phyloP scores from a whole-genome alignment of 2,797 vertebrate species.

The Cebuella pygmaea region DNA sequence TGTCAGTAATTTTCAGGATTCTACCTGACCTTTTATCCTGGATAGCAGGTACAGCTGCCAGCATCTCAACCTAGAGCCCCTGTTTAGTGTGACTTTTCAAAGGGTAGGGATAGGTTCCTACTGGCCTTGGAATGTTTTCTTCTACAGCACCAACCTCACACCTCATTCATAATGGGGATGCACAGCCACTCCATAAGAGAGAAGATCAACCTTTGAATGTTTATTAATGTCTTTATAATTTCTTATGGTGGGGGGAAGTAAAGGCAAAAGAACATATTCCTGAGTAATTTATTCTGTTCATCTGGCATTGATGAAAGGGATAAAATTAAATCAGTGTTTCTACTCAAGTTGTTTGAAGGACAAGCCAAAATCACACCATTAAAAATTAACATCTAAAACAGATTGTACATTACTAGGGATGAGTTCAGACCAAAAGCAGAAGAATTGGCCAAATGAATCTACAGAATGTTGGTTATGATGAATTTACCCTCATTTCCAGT shows the following conservation, averaged over 20 bases:
- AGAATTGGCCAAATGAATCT: constrained; percentile 83
- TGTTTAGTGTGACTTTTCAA: neutral
- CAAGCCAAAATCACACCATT: constrained; percentile 82
- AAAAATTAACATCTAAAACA: constrained; percentile 84
- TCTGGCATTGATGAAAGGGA: constrained; percentile 84
- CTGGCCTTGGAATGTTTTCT: neutral
- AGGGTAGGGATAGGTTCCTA: neutral
- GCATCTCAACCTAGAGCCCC: neutral
- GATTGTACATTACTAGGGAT: constrained; percentile 80
- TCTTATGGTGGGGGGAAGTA: constrained; percentile 58
- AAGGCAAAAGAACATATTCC: constrained; percentile 76
- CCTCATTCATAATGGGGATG: neutral
- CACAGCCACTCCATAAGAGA: neutral
- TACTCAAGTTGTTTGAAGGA: constrained; percentile 82
- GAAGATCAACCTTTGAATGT: constrained; percentile 60
- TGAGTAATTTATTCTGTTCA: constrained; percentile 83
- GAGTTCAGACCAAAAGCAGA: constrained; percentile 80
- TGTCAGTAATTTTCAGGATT: neutral
- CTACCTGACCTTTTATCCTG: neutral
- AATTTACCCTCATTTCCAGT: constrained; percentile 70
- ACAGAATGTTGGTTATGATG: constrained; percentile 61
- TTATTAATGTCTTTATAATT: constrained; percentile 65
- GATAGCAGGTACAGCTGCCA: neutral
- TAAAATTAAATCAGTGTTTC: constrained; percentile 86
- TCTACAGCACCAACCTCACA: neutral